Evolutionary conservation across 2,113 vertebrate species (phyloP).

Genomic region (Meriones unguiculatus): DNA sequence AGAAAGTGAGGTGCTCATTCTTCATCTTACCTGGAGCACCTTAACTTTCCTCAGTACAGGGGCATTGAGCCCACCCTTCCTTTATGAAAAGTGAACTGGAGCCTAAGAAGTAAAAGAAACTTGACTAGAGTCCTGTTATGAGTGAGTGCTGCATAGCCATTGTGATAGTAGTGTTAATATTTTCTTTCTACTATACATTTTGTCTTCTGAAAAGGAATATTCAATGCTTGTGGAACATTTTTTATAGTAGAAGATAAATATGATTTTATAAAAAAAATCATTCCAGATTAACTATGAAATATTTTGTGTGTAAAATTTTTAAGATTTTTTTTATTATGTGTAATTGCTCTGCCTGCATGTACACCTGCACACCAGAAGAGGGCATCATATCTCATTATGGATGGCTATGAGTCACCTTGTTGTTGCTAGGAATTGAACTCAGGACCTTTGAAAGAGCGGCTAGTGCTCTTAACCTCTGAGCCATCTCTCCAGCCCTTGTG

Average conservation of each 20-base stretch:
- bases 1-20: slow-evolving; percentile 51
- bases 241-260: slow-evolving; percentile 15
- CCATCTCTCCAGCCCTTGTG: too few relatives aligned
- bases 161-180: not conserved
- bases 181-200: not conserved
- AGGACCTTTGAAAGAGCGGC: too few relatives aligned
- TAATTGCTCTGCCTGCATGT: too few relatives aligned
- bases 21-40: slow-evolving; percentile 35
- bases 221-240: not conserved
- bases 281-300: not conserved
- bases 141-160: not conserved
- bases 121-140: not conserved
- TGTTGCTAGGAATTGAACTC: too few relatives aligned
- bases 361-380: too few relatives aligned
- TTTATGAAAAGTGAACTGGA: slow-evolving; percentile 54
- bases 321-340: too few relatives aligned
- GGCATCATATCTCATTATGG: too few relatives aligned
- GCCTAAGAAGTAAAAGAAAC: slow-evolving; percentile 9
- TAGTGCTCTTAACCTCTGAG: too few relatives aligned
- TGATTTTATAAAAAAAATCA: slow-evolving; percentile 64
- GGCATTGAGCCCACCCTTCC: not conserved
- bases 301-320: not conserved
- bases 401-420: too few relatives aligned
- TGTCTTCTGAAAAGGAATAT: slow-evolving; percentile 43
- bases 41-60: slow-evolving; percentile 37